Conservation (phyloP, 2,888 invertebrate species). For the Cephonodes hylas region DNA sequence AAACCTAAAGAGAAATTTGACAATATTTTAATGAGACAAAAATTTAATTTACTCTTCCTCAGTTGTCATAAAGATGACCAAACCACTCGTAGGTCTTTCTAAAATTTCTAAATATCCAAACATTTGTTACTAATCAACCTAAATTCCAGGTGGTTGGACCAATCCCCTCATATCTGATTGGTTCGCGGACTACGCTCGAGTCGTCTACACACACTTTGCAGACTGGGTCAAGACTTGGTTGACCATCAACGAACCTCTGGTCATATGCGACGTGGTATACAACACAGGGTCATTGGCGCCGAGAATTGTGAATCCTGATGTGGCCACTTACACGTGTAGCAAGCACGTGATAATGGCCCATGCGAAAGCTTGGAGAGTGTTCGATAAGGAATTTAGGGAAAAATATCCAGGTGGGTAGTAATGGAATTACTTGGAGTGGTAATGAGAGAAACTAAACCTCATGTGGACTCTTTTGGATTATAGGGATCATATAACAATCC, state of each 20-base stretch:
- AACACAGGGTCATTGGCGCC: constrained; percentile 17
- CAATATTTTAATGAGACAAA: no score
- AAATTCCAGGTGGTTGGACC: constrained; percentile 79
- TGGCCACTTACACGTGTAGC: constrained; percentile 33
- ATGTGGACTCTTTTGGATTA: no score
- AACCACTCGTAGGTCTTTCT: no score
- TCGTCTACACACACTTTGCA: constrained; percentile 77
- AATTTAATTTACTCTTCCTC: no score
- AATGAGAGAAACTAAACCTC: background rate
- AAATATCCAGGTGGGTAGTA: constrained; percentile 59
- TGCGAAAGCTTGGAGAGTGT: constrained; percentile 79
- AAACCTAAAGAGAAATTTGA: no score
- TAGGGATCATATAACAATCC: no score
- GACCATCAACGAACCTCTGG: constrained; percentile 85
- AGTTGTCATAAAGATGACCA: no score
- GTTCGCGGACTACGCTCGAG: constrained; percentile 80
- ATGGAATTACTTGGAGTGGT: background rate
- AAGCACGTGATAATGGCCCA: constrained; percentile 85
- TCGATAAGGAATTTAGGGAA: constrained; percentile 71
- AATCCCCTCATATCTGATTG: constrained; percentile 80
- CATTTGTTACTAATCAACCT: background rate
- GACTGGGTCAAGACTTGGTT: constrained; percentile 84
- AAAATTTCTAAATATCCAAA: no score
- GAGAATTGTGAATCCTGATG: constrained; percentile 14
- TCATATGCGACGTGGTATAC: constrained; percentile 27